Base-by-base conservation (phyloP, 2,888 invertebrate genomes). In the Isotomurus palustris region DNA sequence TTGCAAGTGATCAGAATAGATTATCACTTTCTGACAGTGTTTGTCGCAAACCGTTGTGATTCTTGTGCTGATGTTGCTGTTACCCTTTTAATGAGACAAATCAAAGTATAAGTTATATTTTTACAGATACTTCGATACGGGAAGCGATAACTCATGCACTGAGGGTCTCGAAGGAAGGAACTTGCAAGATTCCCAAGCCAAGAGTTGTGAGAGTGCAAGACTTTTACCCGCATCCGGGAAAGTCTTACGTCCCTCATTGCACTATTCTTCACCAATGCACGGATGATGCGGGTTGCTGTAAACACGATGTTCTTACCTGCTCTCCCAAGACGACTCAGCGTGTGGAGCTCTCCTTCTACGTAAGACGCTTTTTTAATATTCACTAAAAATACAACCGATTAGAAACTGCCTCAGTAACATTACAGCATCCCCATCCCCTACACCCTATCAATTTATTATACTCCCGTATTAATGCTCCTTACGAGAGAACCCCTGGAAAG, bases 211-310 rank as follows among this genome's bases (percentile, higher is more conserved):
- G 84, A 45, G 86, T 91, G 22, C 81, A 84, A 51, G 84, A 85
- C 52, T 79, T 84, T 25, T 85, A 86, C 61, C 85, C 86, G 0
- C 82, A 84, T 59, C 80, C 84, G 2, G 81, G 84, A 62, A 87
- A 85, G 68, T 80, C 82, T 21, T 92, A 90, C 77, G 80, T 85
- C 72, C 93, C 94, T 1, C 85, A 87, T 49, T 92, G 91, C 74
- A 91, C 91, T 17, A 82, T 88, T 51, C 78, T 94, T 52, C 87
- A 92, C 74, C 83, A 89, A 63, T 94, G 94, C 75, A 84, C 86
- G 12, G 88, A 89, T 69, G 89, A 90, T 76, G 84, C 88, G 21
- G 92, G 92, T 53, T 94, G 93, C 77, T 94, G 94, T 75, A 78
- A 78, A 65, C 81, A 82, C 60, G 84, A 85, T 62, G 77, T 80